Evolutionary conservation across 2,888 invertebrate genomes (phyloP).

Genomic region (Girardia tigrina): DNA sequence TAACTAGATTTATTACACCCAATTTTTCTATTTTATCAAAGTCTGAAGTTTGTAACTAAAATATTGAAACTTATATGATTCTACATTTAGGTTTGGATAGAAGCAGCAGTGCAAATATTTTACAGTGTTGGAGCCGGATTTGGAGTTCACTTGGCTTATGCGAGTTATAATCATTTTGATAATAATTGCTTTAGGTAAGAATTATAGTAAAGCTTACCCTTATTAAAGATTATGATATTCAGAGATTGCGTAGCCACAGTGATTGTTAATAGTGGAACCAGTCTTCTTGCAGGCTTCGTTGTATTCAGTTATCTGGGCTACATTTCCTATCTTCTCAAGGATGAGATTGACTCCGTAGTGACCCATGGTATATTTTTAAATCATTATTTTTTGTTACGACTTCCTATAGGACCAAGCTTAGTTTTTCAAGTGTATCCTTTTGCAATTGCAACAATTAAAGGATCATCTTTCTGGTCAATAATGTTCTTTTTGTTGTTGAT

Average conservation of each 20-base stretch:
- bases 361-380: conserved; percentile 11
- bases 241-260: conserved; percentile 70
- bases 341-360: conserved; percentile 21
- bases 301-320: conserved; percentile 73
- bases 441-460: conserved; percentile 64
- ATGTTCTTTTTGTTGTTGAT: conserved; percentile 69
- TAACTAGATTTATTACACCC: not conserved
- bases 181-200: conserved; percentile 55
- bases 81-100: conserved; percentile 63
- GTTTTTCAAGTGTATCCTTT: conserved; percentile 61
- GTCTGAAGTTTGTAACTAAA: not conserved
- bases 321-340: conserved; percentile 54
- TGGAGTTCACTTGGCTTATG: conserved; percentile 70
- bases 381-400: not conserved
- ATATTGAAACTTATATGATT: not conserved
- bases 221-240: conserved; percentile 42
- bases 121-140: conserved; percentile 73
- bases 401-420: conserved; percentile 42
- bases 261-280: conserved; percentile 68
- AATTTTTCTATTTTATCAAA: not conserved
- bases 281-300: conserved; percentile 72
- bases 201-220: not conserved
- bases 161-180: conserved; percentile 70
- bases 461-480: conserved; percentile 64
- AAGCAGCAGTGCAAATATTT: conserved; percentile 71